Conservation (phyloP, 2,888 invertebrate species). For the Lottia scabra region DNA sequence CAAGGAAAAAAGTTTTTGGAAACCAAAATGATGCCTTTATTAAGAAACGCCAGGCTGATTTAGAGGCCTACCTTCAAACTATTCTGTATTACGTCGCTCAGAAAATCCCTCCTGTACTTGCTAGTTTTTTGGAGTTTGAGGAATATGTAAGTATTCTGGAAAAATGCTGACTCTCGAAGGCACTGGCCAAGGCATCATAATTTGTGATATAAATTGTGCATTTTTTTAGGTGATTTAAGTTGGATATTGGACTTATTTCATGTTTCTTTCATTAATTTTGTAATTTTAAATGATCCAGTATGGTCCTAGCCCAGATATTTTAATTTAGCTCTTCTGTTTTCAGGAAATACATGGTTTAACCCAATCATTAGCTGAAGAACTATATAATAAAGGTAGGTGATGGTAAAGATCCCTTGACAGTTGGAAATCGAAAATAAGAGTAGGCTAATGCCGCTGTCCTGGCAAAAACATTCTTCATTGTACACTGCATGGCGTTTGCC, state of each 20-base stretch:
- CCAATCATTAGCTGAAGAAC: conserved; percentile 83
- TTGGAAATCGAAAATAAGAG: no score
- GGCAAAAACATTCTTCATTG: no score
- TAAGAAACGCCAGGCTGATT: conserved; percentile 82
- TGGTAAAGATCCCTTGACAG: no score
- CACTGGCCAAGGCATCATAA: neutral
- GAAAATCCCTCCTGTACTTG: conserved; percentile 81
- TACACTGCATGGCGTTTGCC: no score
- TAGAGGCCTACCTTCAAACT: conserved; percentile 83
- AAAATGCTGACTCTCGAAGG: no score
- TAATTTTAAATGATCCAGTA: no score
- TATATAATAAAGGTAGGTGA: conserved; percentile 76
- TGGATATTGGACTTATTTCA: no score
- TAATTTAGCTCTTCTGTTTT: no score
- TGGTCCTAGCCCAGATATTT: no score
- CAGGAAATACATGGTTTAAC: conserved; percentile 86
- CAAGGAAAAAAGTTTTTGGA: conserved; percentile 92
- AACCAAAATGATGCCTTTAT: conserved; percentile 90
- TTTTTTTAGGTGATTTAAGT: no score
- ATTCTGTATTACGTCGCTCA: conserved; percentile 78
- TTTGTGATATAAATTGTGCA: neutral
- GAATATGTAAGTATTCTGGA: conserved; percentile 74
- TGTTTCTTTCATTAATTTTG: no score
- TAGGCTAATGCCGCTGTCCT: no score
- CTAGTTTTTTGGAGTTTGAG: conserved; percentile 88